Percentiles rank a stretch among this genome's conserved stretches.
Evolutionary conservation across 2,888 invertebrate species (phyloP).

Genomic region (Caenorhabditis uteleia): DNA sequence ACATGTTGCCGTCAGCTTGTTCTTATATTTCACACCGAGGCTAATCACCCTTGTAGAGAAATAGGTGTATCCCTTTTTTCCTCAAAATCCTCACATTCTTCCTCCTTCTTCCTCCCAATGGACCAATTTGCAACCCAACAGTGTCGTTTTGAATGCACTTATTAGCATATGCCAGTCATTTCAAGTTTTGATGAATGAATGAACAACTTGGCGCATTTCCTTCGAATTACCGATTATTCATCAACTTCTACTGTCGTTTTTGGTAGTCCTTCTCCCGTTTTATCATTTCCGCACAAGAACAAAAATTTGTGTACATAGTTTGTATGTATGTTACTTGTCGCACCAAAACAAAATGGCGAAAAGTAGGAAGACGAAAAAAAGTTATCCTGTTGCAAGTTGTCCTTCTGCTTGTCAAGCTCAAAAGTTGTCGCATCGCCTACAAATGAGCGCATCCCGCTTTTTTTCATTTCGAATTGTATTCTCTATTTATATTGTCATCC

Average conservation of each 20-base stretch:
- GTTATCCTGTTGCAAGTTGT: neutral
- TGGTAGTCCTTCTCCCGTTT: too few species aligned
- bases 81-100: too few species aligned
- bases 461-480: conserved; percentile 10
- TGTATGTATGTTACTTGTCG: too few species aligned
- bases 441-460: conserved; percentile 25
- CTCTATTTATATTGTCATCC: too few species aligned
- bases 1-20: conserved; percentile 23
- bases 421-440: conserved; percentile 40
- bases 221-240: too few species aligned
- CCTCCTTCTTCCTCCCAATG: neutral
- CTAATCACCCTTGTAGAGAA: conserved; percentile 41
- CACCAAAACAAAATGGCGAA: too few species aligned
- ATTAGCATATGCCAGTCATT: conserved; percentile 32
- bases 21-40: conserved; percentile 36
- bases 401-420: conserved; percentile 32
- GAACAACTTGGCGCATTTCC: conserved; percentile 1
- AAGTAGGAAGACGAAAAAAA: neutral
- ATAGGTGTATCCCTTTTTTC: conserved; percentile 16
- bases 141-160: conserved; percentile 5
- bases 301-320: too few species aligned
- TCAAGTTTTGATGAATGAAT: conserved; percentile 12
- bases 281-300: too few species aligned
- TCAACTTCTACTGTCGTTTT: too few species aligned
- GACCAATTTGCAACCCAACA: neutral